Percentiles rank a stretch among this genome's conserved stretches.
Conservation (phyloP, 2,797 vertebrate species). For the Chloroceryle inda region DNA sequence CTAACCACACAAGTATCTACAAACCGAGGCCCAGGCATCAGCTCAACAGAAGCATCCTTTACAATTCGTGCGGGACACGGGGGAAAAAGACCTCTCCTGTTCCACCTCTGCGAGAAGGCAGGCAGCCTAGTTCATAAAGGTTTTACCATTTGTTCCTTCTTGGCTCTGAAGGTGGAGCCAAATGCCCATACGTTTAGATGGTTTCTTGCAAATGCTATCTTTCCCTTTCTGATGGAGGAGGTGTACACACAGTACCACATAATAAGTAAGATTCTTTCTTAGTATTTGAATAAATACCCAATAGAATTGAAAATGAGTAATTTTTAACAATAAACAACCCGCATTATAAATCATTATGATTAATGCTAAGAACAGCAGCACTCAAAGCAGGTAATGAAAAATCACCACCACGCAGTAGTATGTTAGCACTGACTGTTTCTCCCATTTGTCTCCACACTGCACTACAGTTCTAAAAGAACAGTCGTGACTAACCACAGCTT, state of each 20-base stretch:
- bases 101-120: not conserved
- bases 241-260: not conserved
- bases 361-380: not conserved
- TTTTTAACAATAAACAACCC: not conserved
- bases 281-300: not conserved
- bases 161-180: slow-evolving; percentile 59
- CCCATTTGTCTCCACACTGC: not conserved
- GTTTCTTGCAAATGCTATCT: not conserved
- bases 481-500: not conserved
- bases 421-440: not conserved
- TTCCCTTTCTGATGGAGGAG: not conserved
- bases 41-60: not conserved
- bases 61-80: not conserved
- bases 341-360: not conserved
- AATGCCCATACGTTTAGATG: not conserved
- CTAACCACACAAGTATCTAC: not conserved
- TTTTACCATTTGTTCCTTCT: not conserved
- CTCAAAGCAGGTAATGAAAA: not conserved
- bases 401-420: not conserved
- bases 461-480: not conserved
- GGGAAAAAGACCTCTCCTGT: not conserved
- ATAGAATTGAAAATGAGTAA: not conserved
- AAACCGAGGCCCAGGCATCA: not conserved
- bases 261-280: not conserved
- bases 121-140: not conserved